phyloP scores from a whole-genome alignment of 2,113 vertebrate genomes.

The Bathybates hornii region DNA sequence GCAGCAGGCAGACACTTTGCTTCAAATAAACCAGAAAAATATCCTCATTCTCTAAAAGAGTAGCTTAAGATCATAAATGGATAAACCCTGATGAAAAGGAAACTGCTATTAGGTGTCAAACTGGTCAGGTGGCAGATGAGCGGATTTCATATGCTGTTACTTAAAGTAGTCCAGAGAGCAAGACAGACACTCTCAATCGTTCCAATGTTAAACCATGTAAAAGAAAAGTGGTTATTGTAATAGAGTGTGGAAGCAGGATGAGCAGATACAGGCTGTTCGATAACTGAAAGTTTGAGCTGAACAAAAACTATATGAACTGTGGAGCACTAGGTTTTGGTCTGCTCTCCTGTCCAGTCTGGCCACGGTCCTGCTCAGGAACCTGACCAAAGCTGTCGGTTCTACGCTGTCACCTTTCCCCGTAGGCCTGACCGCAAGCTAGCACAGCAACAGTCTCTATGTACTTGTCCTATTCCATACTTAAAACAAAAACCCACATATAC shows the following conservation, averaged over 20 bases:
- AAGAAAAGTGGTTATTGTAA: not conserved
- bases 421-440: not conserved
- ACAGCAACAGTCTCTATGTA: not conserved
- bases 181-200: not conserved
- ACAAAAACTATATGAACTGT: not conserved
- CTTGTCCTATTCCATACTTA: not conserved
- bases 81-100: not conserved
- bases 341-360: not conserved
- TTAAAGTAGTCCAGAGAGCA: not conserved
- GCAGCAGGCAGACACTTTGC: not conserved
- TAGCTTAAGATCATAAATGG: not conserved
- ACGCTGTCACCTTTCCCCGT: not conserved
- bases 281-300: not conserved
- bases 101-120: not conserved
- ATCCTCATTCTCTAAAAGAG: not conserved
- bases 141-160: not conserved
- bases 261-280: not conserved
- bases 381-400: not conserved
- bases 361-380: slow-evolving; percentile 5
- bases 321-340: not conserved
- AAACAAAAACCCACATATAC: not conserved
- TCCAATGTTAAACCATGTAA: not conserved
- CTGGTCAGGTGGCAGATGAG: not conserved
- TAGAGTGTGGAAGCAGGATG: not conserved
- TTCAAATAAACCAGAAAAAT: not conserved